Conservation (phyloP, 2,888 invertebrate genomes). For the Ormyrus rosae region DNA sequence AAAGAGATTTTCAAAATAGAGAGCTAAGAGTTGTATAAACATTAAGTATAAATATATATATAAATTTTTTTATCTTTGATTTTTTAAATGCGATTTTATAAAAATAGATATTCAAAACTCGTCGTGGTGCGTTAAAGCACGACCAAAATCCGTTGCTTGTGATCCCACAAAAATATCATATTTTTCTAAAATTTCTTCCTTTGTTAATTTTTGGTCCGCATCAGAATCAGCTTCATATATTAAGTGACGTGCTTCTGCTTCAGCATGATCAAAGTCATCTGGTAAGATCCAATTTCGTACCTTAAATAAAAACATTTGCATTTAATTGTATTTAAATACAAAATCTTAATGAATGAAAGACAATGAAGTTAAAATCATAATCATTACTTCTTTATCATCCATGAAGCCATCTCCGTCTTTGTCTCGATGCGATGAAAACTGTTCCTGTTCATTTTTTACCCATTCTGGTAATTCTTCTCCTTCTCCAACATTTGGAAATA, state of each 20-base stretch:
- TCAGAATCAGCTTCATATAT: constrained; percentile 96
- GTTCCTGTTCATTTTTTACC: constrained; percentile 95
- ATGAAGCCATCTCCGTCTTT: constrained; percentile 93
- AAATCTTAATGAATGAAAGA: neutral
- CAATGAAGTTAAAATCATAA: constrained; percentile 33
- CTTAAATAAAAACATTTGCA: constrained; percentile 65
- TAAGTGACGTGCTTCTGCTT: constrained; percentile 96
- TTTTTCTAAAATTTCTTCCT: constrained; percentile 93
- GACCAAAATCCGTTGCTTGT: constrained; percentile 99
- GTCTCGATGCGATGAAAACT: constrained; percentile 90
- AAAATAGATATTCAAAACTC: constrained; percentile 84
- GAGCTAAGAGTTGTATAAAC: constrained; percentile 40
- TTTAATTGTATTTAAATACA: constrained; percentile 12
- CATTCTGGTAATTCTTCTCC: constrained; percentile 93
- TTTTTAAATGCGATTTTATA: constrained; percentile 49
- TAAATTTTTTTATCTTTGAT: constrained; percentile 20
- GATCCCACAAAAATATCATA: constrained; percentile 99
- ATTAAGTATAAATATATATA: constrained; percentile 41
- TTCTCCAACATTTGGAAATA: constrained; percentile 87
- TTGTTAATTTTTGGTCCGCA: constrained; percentile 92
- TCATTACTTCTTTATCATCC: constrained; percentile 87
- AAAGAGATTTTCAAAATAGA: constrained; percentile 36
- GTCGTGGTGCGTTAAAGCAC: constrained; percentile 95
- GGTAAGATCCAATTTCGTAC: constrained; percentile 95
- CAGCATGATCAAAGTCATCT: constrained; percentile 96